phyloP scores from a whole-genome alignment of 2,888 invertebrate species.

The Cantharis rufa region DNA sequence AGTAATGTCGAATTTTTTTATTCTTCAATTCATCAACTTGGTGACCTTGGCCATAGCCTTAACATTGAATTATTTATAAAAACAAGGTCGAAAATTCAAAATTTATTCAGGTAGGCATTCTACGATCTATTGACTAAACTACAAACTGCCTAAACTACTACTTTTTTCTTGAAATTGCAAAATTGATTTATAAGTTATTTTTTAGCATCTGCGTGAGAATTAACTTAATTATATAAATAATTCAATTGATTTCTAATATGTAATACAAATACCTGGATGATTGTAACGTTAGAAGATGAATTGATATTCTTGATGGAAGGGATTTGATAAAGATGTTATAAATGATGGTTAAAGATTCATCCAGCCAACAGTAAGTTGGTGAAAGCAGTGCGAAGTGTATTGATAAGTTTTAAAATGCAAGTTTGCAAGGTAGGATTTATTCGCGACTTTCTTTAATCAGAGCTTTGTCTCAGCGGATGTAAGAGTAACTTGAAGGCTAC shows the following conservation, averaged over 20 bases:
- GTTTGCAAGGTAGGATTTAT: background rate
- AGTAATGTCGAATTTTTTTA: too few relatives aligned
- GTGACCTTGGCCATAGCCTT: background rate
- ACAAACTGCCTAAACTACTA: too few relatives aligned
- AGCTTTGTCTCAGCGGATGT: background rate
- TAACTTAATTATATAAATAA: background rate
- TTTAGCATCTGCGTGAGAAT: background rate
- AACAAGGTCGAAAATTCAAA: background rate
- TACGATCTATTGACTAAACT: background rate
- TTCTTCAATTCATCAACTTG: background rate
- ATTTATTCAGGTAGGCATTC: background rate
- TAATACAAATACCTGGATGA: background rate
- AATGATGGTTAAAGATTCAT: slow-evolving; percentile 44
- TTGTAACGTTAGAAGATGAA: background rate
- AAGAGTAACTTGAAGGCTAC: background rate
- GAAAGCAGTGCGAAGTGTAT: slow-evolving; percentile 42
- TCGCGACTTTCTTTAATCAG: background rate
- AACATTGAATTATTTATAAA: background rate
- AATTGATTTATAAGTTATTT: background rate
- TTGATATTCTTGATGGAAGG: slow-evolving; percentile 57
- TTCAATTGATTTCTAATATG: background rate
- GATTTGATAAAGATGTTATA: slow-evolving; percentile 43
- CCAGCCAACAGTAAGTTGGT: slow-evolving; percentile 42
- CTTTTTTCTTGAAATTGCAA: background rate
- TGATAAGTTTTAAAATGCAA: slow-evolving; percentile 9